Conservation (phyloP, 2,888 invertebrate species). For the Petrophora chlorosata region DNA sequence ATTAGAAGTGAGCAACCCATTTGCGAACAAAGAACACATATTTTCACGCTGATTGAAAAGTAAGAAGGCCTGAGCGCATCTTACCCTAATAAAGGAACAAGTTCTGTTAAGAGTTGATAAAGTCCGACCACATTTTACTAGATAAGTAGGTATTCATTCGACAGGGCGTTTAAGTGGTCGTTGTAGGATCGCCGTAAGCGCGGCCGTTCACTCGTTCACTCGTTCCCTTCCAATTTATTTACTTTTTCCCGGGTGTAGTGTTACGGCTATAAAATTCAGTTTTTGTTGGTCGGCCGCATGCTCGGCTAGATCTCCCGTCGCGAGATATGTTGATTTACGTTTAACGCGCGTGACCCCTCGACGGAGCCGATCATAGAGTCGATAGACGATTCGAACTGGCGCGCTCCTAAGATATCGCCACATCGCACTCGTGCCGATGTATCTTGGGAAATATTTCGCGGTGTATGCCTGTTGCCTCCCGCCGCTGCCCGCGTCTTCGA, state of each 20-base stretch:
- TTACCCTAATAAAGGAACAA: constrained; percentile 30
- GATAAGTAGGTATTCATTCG: constrained; percentile 42
- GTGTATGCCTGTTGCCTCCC: constrained; percentile 49
- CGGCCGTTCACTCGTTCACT: constrained; percentile 71
- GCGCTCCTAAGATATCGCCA: constrained; percentile 75
- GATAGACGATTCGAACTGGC: constrained; percentile 80
- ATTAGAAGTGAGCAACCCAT: constrained; percentile 17
- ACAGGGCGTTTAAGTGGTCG: constrained; percentile 48
- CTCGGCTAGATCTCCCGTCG: constrained; percentile 80
- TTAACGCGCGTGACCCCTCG: constrained; percentile 82
- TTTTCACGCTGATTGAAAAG: constrained; percentile 25
- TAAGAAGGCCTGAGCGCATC: constrained; percentile 22
- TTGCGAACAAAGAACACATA: constrained; percentile 24
- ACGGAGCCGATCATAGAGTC: constrained; percentile 79
- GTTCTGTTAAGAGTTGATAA: constrained; percentile 31
- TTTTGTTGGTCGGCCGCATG: constrained; percentile 77
- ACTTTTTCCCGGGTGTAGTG: constrained; percentile 77
- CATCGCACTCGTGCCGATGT: constrained; percentile 81
- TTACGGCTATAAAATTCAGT: constrained; percentile 80
- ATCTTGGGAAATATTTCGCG: constrained; percentile 81
- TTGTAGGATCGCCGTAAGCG: constrained; percentile 51
- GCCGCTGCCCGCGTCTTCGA: constrained; percentile 58
- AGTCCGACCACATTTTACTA: constrained; percentile 37
- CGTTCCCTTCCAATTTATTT: constrained; percentile 74
- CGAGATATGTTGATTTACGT: constrained; percentile 84